Conservation (phyloP, 2,113 vertebrate genomes). For the Harpagus bidentatus region DNA sequence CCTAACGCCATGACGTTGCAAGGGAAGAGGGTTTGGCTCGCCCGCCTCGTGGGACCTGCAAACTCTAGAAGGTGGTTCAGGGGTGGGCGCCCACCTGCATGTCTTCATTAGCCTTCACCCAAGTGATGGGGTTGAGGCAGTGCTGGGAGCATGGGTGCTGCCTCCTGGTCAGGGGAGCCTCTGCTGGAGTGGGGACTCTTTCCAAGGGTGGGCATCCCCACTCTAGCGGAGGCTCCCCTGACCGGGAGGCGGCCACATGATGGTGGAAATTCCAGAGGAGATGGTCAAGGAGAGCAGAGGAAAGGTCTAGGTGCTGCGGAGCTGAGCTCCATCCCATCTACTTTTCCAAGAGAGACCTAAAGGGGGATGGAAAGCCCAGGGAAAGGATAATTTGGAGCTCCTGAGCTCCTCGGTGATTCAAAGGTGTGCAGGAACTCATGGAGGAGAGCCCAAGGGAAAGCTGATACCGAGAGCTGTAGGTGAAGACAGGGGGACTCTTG, state of each 20-base stretch:
- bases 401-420: neutral
- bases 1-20: neutral
- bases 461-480: neutral
- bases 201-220: too few species aligned
- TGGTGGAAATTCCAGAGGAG: neutral
- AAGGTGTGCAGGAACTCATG: neutral
- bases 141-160: neutral
- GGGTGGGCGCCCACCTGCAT: neutral
- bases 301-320: neutral
- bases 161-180: neutral
- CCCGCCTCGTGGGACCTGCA: neutral
- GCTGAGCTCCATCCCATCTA: neutral
- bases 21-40: neutral
- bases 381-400: neutral
- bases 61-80: neutral
- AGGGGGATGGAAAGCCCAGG: neutral
- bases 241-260: neutral
- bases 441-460: neutral
- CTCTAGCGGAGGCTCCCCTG: rapidly evolving
- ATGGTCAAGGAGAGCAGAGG: neutral
- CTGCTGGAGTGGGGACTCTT: neutral
- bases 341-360: neutral
- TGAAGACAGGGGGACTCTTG: neutral
- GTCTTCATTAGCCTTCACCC: neutral
- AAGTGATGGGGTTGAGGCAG: neutral